These are phyloP conservation scores for Steinernema carpocapsae DNA, from an alignment of 2,888 invertebrate genomes.

Conservation along the genomic window DNA sequence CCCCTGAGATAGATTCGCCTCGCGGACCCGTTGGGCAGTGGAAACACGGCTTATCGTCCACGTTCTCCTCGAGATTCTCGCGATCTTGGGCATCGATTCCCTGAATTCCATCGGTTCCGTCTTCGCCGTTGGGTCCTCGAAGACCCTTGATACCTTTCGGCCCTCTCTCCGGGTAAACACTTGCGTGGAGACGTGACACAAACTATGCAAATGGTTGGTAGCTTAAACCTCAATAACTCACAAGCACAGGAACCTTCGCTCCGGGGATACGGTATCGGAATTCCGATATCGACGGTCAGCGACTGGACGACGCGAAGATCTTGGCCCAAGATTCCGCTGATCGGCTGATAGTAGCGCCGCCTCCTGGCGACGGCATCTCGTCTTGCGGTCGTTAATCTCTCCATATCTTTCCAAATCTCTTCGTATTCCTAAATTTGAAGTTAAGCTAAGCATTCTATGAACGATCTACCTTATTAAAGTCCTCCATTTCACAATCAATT, in stretches of 20 bases:
- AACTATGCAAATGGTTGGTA: no score
- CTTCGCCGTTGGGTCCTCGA: neutral
- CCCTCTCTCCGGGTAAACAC: neutral
- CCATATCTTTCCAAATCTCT: neutral
- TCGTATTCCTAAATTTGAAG: neutral
- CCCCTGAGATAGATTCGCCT: neutral
- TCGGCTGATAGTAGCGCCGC: constrained; percentile 23
- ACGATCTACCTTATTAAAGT: neutral
- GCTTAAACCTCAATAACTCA: neutral
- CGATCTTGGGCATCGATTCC: constrained; percentile 17
- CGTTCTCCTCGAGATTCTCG: neutral
- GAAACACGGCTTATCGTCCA: neutral
- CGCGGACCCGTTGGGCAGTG: neutral
- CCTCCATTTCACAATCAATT: constrained; percentile 22
- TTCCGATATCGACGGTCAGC: constrained; percentile 14
- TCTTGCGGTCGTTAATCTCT: neutral
- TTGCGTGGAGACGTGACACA: constrained; percentile 8
- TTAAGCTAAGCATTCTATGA: neutral
- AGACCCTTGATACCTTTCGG: neutral
- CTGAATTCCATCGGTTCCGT: constrained; percentile 1
- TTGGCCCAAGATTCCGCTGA: neutral
- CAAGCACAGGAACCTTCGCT: neutral
- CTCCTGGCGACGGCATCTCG: neutral
- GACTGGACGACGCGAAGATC: constrained; percentile 1
- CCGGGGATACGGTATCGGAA: neutral